Evolutionary conservation across 2,797 vertebrate genomes (phyloP).

Genomic region (Garrulus glandarius): DNA sequence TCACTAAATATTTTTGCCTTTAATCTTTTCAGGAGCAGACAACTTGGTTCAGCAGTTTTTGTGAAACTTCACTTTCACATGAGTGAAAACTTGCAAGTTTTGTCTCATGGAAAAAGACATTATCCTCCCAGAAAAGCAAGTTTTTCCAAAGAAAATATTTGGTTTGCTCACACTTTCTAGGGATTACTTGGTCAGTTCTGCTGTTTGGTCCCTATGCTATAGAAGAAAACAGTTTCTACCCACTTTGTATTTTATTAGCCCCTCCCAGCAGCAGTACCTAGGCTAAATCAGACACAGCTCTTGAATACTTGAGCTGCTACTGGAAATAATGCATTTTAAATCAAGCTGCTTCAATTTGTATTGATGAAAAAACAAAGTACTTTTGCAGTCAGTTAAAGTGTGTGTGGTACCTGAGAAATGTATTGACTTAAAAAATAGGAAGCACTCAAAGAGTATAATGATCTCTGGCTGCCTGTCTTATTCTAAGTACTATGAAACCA

Average conservation of each 20-base stretch:
- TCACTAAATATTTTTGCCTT: neutral
- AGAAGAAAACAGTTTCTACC: neutral
- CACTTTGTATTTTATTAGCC: neutral
- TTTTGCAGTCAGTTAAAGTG: neutral
- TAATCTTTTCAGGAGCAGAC: neutral
- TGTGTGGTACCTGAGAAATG: neutral
- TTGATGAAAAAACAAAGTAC: neutral
- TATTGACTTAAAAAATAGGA: conserved; percentile 4
- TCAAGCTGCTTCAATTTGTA: neutral
- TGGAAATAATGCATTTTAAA: neutral
- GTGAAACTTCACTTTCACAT: neutral
- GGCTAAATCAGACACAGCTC: neutral
- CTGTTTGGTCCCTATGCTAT: neutral
- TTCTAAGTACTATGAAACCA: neutral
- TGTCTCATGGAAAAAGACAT: neutral
- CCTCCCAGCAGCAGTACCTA: neutral
- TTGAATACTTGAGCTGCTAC: neutral
- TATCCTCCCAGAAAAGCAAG: neutral
- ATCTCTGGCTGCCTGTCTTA: neutral
- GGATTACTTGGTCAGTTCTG: neutral
- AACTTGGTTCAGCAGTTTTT: neutral
- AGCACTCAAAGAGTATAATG: neutral
- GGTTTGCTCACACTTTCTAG: neutral
- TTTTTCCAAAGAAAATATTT: neutral
- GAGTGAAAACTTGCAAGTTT: neutral